Evolutionary conservation across 2,113 vertebrate genomes (phyloP).

Genomic region (Tyrannus savana): DNA sequence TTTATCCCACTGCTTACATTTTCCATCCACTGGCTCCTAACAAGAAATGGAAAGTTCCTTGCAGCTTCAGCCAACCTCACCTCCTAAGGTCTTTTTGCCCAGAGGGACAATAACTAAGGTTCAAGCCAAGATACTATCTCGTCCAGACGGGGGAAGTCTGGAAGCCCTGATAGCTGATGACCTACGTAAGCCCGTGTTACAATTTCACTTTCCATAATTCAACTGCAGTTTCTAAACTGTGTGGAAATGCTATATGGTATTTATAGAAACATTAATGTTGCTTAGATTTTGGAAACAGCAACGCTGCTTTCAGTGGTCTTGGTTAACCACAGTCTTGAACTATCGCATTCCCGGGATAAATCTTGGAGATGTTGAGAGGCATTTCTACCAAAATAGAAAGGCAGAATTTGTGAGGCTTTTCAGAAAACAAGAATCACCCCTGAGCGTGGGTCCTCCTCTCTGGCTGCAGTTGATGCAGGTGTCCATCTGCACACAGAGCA

Average conservation of each 20-base stretch:
- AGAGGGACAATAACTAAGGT: conserved; percentile 41
- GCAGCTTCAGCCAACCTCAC: conserved; percentile 2
- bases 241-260: conserved; percentile 7
- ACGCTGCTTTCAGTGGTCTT: not conserved
- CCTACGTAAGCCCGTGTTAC: conserved; percentile 9
- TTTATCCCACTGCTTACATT: not conserved
- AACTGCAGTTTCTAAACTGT: not conserved
- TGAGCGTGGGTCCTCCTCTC: not conserved
- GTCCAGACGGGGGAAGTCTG: conserved; percentile 59
- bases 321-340: not conserved
- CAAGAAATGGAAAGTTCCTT: not conserved
- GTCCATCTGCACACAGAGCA: not conserved
- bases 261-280: conserved; percentile 1
- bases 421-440: not conserved
- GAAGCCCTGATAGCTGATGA: conserved; percentile 53
- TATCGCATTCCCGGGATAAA: not conserved
- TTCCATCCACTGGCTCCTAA: not conserved
- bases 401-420: not conserved
- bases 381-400: not conserved
- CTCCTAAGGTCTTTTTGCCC: conserved; percentile 39
- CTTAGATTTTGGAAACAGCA: not conserved
- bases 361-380: not conserved
- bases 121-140: conserved; percentile 62
- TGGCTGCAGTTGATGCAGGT: not conserved
- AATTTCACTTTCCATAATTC: conserved; percentile 26